Evolutionary conservation across 2,113 vertebrate species (phyloP).

Genomic region (Nesoenas mayeri): DNA sequence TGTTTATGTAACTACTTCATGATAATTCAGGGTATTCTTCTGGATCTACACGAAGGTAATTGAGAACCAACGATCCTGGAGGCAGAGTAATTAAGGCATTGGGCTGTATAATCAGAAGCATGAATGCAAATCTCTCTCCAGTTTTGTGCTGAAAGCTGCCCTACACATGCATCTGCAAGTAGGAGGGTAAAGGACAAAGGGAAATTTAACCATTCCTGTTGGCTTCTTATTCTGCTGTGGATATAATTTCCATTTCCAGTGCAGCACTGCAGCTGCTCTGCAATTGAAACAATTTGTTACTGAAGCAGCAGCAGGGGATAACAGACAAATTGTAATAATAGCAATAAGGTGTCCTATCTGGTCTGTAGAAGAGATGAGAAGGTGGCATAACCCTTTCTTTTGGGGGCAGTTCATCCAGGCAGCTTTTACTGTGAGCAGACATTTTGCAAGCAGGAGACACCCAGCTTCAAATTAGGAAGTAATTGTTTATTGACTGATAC

Average conservation of each 20-base stretch:
- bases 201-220: not conserved
- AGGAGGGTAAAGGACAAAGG: not conserved
- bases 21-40: not conserved
- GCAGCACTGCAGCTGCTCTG: not conserved
- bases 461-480: not conserved
- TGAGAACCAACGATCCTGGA: not conserved
- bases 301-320: not conserved
- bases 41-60: not conserved
- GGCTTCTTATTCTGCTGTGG: not conserved
- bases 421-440: not conserved
- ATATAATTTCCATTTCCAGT: not conserved
- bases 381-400: rapidly evolving
- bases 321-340: not conserved
- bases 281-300: not conserved
- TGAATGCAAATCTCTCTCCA: not conserved
- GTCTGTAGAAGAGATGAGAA: not conserved
- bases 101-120: not conserved
- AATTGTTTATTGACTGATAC: not conserved
- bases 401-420: not conserved
- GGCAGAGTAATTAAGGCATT: not conserved
- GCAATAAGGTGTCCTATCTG: not conserved
- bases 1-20: not conserved
- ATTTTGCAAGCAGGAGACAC: not conserved
- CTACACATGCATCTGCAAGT: not conserved
- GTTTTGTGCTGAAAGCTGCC: not conserved